phyloP scores from a whole-genome alignment of 23 tunicate genomes.

The Ciona savignyi region DNA sequence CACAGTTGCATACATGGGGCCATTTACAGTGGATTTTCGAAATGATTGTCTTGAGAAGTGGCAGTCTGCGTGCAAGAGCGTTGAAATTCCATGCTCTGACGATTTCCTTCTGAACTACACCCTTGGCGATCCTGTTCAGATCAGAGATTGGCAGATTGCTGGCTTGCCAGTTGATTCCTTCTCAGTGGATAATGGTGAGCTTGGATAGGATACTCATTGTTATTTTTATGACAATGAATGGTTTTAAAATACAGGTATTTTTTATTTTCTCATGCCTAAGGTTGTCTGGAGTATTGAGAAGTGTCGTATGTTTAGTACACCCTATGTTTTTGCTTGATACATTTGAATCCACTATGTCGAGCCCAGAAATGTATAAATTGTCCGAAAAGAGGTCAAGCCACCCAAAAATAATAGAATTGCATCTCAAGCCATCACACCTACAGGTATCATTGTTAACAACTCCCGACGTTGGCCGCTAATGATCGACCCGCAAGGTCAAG shows the following conservation, averaged over 20 bases:
- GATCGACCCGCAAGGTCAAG: constrained; percentile 99
- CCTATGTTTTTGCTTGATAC: no score
- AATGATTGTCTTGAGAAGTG: constrained; percentile 53
- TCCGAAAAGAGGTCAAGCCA: no score
- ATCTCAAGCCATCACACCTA: no score
- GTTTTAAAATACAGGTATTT: no score
- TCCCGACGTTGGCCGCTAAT: constrained; percentile 96
- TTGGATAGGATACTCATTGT: no score
- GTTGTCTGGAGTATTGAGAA: no score
- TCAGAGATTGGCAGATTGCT: constrained; percentile 91
- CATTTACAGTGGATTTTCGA: constrained; percentile 94
- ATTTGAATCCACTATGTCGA: no score
- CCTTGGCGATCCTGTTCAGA: constrained; percentile 93
- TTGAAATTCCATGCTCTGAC: constrained; percentile 66
- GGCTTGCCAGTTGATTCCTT: constrained; percentile 91
- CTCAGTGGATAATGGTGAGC: constrained; percentile 86
- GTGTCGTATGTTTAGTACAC: no score
- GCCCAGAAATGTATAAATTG: no score
- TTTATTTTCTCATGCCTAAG: no score
- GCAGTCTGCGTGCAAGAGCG: constrained; percentile 44
- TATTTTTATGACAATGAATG: no score
- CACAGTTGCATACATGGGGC: constrained; percentile 89
- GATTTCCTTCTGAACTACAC: constrained; percentile 56
- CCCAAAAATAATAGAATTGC: no score
- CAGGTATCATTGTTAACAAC: constrained; percentile 77